Evolutionary conservation across 2,113 vertebrate genomes (phyloP).

Genomic region (Sander lucioperca): DNA sequence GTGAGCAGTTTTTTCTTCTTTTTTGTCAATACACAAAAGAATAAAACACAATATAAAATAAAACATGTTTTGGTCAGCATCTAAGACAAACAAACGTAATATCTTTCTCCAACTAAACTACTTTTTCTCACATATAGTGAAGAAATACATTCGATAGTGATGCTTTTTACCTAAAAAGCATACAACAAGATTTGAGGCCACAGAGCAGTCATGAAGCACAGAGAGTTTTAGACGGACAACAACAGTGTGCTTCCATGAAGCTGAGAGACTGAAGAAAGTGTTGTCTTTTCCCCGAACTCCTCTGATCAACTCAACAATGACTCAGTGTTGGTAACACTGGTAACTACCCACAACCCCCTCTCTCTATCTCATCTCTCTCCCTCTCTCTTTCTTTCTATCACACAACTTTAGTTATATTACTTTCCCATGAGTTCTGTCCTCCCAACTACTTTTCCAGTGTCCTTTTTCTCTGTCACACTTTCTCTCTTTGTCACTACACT

Average conservation of each 20-base stretch:
- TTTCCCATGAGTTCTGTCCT: conserved; percentile 30
- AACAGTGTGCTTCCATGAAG: background rate
- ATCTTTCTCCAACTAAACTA: background rate
- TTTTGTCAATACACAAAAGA: background rate
- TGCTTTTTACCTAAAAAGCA: background rate
- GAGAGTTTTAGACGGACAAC: background rate
- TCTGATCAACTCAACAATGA: conserved; percentile 2
- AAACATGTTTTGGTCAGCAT: background rate
- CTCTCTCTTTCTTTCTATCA: background rate
- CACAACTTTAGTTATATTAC: conserved; percentile 3
- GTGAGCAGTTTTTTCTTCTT: conserved; percentile 25
- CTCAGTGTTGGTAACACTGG: background rate
- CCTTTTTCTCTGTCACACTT: conserved; percentile 38
- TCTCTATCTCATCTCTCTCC: background rate
- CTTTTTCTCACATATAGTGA: background rate
- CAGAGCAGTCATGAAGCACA: background rate
- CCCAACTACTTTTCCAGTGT: conserved; percentile 16
- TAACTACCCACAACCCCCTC: background rate
- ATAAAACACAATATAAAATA: background rate
- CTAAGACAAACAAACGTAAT: background rate
- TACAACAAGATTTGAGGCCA: background rate
- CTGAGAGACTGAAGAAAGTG: background rate
- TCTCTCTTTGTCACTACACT: conserved; percentile 43
- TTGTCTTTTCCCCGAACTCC: background rate
- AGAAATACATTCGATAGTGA: background rate